Conservation (phyloP, 92 coral and sea anemone species). For the Epizoanthus scotinus region DNA sequence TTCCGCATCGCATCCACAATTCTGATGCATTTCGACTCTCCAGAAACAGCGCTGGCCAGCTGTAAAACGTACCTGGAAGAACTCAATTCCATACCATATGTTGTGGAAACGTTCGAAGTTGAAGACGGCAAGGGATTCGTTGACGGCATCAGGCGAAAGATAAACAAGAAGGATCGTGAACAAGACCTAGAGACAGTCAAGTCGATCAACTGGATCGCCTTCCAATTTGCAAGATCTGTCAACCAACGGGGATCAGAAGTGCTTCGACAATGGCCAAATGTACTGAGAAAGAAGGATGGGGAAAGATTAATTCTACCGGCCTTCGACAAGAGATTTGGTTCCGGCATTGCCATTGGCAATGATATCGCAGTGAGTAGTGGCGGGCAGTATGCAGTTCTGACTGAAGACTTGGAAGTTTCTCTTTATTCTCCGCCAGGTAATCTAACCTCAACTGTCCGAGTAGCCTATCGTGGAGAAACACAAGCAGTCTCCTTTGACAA, state of each 20-base stretch:
- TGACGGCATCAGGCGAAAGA: not conserved
- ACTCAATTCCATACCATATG: conserved; percentile 24
- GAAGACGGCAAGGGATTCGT: conserved; percentile 2
- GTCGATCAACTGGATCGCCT: conserved; percentile 13
- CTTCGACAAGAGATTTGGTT: not conserved
- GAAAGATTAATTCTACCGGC: not conserved
- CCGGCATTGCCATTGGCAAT: no score
- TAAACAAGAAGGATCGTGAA: conserved; percentile 6
- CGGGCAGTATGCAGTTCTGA: not conserved
- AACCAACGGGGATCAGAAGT: not conserved
- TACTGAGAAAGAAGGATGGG: not conserved
- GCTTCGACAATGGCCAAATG: conserved; percentile 9
- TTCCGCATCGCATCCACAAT: conserved; percentile 40
- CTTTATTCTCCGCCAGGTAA: not conserved
- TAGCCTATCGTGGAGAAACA: not conserved
- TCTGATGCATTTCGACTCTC: conserved; percentile 6
- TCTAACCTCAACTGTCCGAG: not conserved
- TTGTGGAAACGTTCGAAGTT: conserved; percentile 15
- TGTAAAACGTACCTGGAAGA: conserved; percentile 34
- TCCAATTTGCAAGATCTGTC: conserved; percentile 23
- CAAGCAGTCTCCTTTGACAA: not conserved
- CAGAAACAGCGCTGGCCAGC: not conserved
- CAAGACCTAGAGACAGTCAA: not conserved
- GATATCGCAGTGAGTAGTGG: conserved; percentile 7
- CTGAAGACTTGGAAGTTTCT: not conserved